Percentiles rank a stretch among this genome's conserved stretches.
These are phyloP conservation scores for Xestia ashworthii DNA, from an alignment of 2,888 invertebrate genomes.

Conservation along the genomic window DNA sequence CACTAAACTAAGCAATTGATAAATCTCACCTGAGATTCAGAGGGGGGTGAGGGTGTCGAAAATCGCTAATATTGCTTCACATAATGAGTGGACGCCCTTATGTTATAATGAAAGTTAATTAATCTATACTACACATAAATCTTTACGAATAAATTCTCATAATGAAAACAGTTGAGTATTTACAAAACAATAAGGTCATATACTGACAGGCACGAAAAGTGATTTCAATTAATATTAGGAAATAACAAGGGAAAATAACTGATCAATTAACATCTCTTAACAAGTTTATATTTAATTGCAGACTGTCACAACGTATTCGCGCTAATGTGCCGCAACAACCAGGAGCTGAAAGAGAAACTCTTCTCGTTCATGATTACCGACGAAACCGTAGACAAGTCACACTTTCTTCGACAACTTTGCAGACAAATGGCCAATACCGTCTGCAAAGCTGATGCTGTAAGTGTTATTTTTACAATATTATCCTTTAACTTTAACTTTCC, in stretches of 20 bases:
- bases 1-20: too few relatives aligned
- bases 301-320: conserved; percentile 98
- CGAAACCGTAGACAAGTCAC: conserved; percentile 95
- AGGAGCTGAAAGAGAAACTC: conserved; percentile 96
- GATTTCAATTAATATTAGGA: neutral
- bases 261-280: neutral
- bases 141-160: neutral
- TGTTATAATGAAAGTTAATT: neutral
- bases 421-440: conserved; percentile 98
- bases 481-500: neutral
- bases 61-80: too few relatives aligned
- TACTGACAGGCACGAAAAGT: neutral
- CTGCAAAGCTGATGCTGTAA: conserved; percentile 97
- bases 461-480: conserved; percentile 68
- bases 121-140: neutral
- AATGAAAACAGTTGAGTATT: neutral
- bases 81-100: too few relatives aligned
- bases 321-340: conserved; percentile 96
- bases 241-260: neutral
- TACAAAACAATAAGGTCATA: neutral
- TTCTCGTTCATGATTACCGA: conserved; percentile 96
- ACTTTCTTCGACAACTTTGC: conserved; percentile 95
- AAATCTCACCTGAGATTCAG: too few relatives aligned
- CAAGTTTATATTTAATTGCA: conserved; percentile 74
- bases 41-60: too few relatives aligned